Base-by-base conservation (phyloP, 2,113 vertebrate species). In the Pseudorhombus dupliciocellatus region DNA sequence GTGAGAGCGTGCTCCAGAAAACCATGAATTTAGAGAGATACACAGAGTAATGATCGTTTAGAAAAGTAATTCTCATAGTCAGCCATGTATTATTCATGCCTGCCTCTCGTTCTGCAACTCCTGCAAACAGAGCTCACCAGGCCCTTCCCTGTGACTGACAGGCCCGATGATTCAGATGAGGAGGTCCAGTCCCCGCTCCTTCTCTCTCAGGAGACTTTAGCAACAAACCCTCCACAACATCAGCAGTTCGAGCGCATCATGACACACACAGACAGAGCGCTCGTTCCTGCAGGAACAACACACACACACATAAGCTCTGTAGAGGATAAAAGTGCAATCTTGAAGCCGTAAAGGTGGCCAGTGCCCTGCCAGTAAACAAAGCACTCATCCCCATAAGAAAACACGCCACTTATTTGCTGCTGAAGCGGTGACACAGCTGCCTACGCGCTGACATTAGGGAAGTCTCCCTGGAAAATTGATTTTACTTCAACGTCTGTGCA, bases 81-180 rank as follows among this genome's bases (percentile, higher is more conserved):
- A 73, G 54, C 11, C 20, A 79, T 87, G 81, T 57, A 66, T 88
- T 87, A 77, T 86, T 82, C 81, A 82, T 86, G 63, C 51, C 18
- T 65, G 24, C 44, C 9, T 14, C 72, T 25, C 44, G 64, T 63
- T 51, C 22, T 2, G n/a, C 73, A 83, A 83, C 72, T 77, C 75
- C 73, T 66, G 77, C 50, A 62, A 44, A 60, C 12, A 3, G 28
- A 70, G 51, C 84, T 77, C 73, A 56, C 25, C 37, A 22, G 63
- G 60, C 26, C 12, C 14, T 58, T 21, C 42, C 21, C 25, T 54
- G 70, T 82, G 80, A 89, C 58, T 87, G 87, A 82, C 79, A 77
- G 57, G 53, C 58, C 75, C 48, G 83, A 80, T 84, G 85, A 86
- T 68, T 83, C 79, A 78, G 72, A 61, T 9, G 22, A 75, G 25